Conservation (phyloP, 2,113 vertebrate species). For the Nothoprocta pentlandii region DNA sequence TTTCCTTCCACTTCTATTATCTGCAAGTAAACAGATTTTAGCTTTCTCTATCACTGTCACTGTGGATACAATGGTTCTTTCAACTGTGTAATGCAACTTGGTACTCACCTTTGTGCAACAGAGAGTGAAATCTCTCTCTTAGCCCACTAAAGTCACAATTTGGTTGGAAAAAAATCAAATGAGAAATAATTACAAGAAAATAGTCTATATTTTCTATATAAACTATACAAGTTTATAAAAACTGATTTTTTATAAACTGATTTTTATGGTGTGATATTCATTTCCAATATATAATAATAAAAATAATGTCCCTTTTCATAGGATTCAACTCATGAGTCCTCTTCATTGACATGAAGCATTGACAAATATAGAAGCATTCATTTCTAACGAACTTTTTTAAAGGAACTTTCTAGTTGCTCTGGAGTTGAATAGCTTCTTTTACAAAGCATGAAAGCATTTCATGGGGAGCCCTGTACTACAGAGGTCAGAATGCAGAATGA, state of each 20-base stretch:
- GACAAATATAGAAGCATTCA: background rate
- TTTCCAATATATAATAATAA: background rate
- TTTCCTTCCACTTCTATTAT: background rate
- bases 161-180: background rate
- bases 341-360: background rate
- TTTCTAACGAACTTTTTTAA: constrained; percentile 1
- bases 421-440: background rate
- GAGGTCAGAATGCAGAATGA: background rate
- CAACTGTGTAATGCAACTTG: background rate
- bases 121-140: background rate
- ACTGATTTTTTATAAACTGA: no score
- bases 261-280: background rate
- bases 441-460: background rate
- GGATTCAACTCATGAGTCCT: background rate
- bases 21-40: background rate
- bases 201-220: background rate
- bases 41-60: background rate
- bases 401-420: background rate
- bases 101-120: background rate
- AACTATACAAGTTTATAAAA: no score
- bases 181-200: background rate
- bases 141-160: background rate
- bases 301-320: background rate
- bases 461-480: background rate
- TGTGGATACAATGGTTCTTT: background rate